Base-by-base conservation (phyloP, 2,797 vertebrate genomes). In the Columba guinea region DNA sequence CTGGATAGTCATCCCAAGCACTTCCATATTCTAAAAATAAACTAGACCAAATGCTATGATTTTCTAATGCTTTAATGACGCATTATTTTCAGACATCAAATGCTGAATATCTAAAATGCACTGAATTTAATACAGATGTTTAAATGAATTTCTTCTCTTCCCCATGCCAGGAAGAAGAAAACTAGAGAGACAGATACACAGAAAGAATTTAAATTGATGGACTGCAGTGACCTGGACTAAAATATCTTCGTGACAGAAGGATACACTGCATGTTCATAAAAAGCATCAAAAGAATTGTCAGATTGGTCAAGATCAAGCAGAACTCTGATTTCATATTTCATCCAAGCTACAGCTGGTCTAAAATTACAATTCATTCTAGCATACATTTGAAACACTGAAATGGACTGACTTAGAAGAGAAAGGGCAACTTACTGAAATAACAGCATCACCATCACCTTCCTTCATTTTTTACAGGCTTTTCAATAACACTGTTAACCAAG, bases 21-120 rank as follows among this genome's bases (percentile, higher is more conserved):
- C 56, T 89, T 94, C 85, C 22, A 35, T 11, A 13, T 85, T 87
- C 83, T 96, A 94, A 93, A 96, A 95, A 90, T 87, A 92, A 87
- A 23, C 46, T 9, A 58, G 49, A 93, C 32, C 32, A 78, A 91
- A 56, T 41, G 30, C 27, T 81, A 24, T 69, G 51, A 85, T 83
- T 74, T 91, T 63, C 62, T 94, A 71, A 82, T 67, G 37, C 13
- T 86, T 85, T 74, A 80, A 62, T 20, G 20, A 46, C 2, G 1
- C 20, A 53, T 64, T 53, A 82, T 52, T 70, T 52, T 5, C 60
- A 67, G 3, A 62, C 22, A 84, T 13, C 8, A 67, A 76, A 76
- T 65, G 7, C 13, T 5, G 7, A 81, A 24, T 58, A 64, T 13
- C 49, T 68, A 51, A 58, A 68, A 58, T 37, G 13, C 34, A 77